phyloP scores from a whole-genome alignment of 2,797 vertebrate species.

The Mus spretus region DNA sequence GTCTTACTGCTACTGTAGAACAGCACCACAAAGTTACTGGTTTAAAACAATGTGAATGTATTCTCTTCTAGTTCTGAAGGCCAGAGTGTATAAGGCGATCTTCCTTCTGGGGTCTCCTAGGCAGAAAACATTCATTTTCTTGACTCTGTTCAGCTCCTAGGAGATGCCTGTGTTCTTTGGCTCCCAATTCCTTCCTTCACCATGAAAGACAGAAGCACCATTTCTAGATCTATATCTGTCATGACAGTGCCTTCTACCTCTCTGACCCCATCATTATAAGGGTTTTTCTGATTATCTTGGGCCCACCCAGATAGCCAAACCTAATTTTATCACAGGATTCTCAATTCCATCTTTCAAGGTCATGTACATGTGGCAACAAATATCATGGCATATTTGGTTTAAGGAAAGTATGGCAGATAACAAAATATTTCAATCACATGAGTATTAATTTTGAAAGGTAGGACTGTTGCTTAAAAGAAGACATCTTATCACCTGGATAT shows the following conservation, averaged over 20 bases:
- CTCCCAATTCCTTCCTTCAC: neutral
- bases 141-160: neutral
- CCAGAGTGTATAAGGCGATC: no score
- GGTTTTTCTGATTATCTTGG: neutral
- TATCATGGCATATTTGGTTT: neutral
- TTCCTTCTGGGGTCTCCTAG: neutral
- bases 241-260: neutral
- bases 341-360: neutral
- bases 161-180: neutral
- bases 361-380: neutral
- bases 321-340: neutral
- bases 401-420: neutral
- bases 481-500: neutral
- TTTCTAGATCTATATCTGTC: neutral
- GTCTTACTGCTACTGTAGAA: neutral
- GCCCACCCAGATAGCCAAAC: neutral
- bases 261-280: neutral
- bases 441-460: conserved; percentile 22
- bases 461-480: neutral
- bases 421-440: conserved; percentile 8
- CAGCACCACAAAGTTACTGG: neutral
- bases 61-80: neutral
- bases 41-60: conserved; percentile 1
- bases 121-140: neutral
- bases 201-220: neutral